Base-by-base conservation (phyloP, 2,113 vertebrate genomes). In the Tragelaphus scriptus region DNA sequence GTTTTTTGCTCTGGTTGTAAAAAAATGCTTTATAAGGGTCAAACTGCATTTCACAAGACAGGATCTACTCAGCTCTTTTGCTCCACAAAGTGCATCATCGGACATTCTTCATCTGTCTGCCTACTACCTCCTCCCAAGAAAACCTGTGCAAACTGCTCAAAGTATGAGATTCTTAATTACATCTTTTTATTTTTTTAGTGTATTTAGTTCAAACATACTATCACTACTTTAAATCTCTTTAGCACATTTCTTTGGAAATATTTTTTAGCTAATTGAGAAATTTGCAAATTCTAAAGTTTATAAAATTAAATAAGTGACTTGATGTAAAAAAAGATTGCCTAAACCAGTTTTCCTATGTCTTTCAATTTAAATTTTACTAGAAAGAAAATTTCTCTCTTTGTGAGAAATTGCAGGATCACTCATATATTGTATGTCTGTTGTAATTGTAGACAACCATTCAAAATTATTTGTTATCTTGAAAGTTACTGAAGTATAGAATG, bases 31-130 rank as follows among this genome's bases (percentile, higher is more conserved):
- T 97, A 99, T 95, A 99, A 99, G 97, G 99, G 99, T 11, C 99
- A 99, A 98, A 99, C 99, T 0, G 99, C 99, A 0, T 99, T 99
- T 98, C 99, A 99, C 98, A 99, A 99, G 98, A 99, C 99, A 98
- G 99, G 99, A 93, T 99, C 99, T 21, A 98, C 99, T 26, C 99
- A 99, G 28, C 99, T 99, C 95, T 99, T 99, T 99, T 99, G 99
- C 98, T 99, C 99, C 98, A 99, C 99, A 86, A 61, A 96, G 97
- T 99, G 99, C 98, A 99, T 99, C 97, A 99, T 99, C n/a, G 99
- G 99, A 97, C 99, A 99, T 97, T 98, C 98, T 96, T 99, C 99
- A 97, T 98, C 99, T 2, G 68, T 97, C 98, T 99, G 98, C 95
- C 94, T 98, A 55, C 98, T 97, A 96, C 96, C 98, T 71, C 95